phyloP scores from a whole-genome alignment of 2,797 vertebrate genomes.

The Onychomys arenicola region DNA sequence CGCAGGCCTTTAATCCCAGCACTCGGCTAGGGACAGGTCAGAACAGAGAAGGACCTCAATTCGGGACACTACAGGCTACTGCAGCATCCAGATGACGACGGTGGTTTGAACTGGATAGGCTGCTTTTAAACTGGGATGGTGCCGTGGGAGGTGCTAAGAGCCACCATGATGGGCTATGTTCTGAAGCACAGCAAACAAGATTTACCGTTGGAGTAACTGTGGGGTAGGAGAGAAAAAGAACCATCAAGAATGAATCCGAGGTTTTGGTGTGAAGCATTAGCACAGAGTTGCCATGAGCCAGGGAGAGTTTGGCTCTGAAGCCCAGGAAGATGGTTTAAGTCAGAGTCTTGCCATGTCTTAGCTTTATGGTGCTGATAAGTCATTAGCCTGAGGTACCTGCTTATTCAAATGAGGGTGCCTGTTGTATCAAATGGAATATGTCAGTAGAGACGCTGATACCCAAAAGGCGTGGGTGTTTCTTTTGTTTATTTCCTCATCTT shows the following conservation, averaged over 20 bases:
- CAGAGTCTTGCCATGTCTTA: background rate
- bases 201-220: background rate
- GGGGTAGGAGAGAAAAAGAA: slow-evolving; percentile 11
- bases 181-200: background rate
- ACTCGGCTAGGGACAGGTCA: background rate
- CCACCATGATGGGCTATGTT: background rate
- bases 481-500: background rate
- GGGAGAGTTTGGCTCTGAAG: background rate
- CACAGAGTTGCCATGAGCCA: background rate
- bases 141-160: background rate
- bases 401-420: background rate
- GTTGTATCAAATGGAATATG: background rate
- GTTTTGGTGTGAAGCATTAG: background rate
- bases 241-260: background rate
- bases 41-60: background rate
- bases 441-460: slow-evolving; percentile 35
- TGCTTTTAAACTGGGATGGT: background rate
- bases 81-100: background rate
- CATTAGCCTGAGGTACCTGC: background rate
- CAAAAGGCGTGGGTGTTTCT: background rate
- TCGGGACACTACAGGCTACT: background rate
- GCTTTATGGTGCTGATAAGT: background rate
- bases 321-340: background rate
- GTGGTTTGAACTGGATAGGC: background rate
- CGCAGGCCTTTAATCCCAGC: no score